These are phyloP conservation scores for Chaetorhynchus papuensis DNA, from an alignment of 2,113 vertebrate species.

Conservation along the genomic window DNA sequence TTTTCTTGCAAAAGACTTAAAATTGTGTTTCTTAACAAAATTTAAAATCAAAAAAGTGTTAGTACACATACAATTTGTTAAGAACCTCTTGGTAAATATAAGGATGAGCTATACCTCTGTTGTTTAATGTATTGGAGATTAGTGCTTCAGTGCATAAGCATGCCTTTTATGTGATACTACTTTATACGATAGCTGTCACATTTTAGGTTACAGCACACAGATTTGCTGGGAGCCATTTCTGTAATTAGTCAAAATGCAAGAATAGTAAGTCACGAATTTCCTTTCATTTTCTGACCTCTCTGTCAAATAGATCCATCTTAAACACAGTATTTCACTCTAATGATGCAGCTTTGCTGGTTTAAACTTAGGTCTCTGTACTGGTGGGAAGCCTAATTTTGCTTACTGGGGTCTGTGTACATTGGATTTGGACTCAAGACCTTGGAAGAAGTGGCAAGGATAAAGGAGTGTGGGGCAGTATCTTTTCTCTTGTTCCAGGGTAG, in stretches of 20 bases:
- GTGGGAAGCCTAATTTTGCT: background rate
- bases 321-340: background rate
- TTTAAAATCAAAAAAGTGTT: background rate
- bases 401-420: background rate
- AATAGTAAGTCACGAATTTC: background rate
- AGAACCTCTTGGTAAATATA: background rate
- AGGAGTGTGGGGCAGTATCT: background rate
- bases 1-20: background rate
- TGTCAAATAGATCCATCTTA: background rate
- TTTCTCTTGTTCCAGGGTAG: background rate
- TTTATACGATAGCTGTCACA: background rate
- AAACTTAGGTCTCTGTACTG: background rate
- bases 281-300: background rate
- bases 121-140: background rate
- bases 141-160: background rate
- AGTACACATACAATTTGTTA: background rate
- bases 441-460: background rate
- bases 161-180: background rate
- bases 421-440: background rate
- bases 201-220: background rate
- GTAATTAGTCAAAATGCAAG: background rate
- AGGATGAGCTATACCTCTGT: background rate
- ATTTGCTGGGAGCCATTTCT: background rate
- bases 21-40: background rate
- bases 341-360: background rate